A percentile compares a stretch with the other conserved stretches of the same genome.
These are phyloP conservation scores for Gobio occitaniae DNA, from an alignment of 2,797 vertebrate genomes.

Conservation along the genomic window DNA sequence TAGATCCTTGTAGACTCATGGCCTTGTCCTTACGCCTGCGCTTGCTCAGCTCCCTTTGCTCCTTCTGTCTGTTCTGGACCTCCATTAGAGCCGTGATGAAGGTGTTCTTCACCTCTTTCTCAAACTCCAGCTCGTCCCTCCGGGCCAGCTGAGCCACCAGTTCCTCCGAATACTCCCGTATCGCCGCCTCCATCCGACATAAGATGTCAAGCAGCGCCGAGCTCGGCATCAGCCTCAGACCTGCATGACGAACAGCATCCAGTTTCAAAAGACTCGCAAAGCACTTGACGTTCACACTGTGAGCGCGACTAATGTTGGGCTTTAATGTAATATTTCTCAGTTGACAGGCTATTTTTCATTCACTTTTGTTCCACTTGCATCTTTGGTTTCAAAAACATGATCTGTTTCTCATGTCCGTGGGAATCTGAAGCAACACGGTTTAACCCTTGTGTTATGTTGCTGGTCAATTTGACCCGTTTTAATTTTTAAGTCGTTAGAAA, in stretches of 20 bases:
- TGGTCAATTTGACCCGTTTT: too few relatives aligned
- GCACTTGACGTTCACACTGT: constrained; percentile 3
- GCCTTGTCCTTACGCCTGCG: constrained; percentile 88
- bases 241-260: constrained; percentile 65
- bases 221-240: constrained; percentile 85
- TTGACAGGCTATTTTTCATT: background rate
- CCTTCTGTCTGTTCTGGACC: constrained; percentile 94
- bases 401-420: background rate
- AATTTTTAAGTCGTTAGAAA: too few relatives aligned
- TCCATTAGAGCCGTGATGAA: constrained; percentile 93
- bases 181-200: constrained; percentile 84
- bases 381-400: constrained; percentile 10
- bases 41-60: constrained; percentile 88
- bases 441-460: background rate
- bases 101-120: constrained; percentile 95
- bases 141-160: constrained; percentile 91
- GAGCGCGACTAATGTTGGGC: background rate
- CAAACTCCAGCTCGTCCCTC: constrained; percentile 91
- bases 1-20: constrained; percentile 83
- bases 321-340: background rate
- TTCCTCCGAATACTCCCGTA: constrained; percentile 89
- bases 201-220: constrained; percentile 82
- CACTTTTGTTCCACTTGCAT: background rate
- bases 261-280: constrained; percentile 1
- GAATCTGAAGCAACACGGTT: constrained; percentile 24